These are phyloP conservation scores for Balearica regulorum DNA, from an alignment of 2,797 vertebrate species.

Conservation along the genomic window DNA sequence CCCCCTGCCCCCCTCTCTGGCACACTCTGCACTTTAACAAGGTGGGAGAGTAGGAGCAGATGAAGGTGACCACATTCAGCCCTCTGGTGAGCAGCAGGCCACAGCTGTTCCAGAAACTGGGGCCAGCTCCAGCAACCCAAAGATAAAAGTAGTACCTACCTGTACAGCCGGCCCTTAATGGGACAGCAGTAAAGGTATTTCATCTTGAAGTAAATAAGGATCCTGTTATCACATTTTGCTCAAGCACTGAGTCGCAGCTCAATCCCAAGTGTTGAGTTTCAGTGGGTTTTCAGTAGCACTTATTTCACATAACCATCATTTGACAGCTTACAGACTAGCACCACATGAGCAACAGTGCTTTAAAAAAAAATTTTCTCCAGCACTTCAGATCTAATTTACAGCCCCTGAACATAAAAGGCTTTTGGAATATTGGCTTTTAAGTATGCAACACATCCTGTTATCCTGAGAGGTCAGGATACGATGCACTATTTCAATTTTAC, in stretches of 20 bases:
- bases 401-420: neutral
- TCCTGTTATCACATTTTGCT: neutral
- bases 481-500: neutral
- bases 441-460: neutral
- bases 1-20: neutral
- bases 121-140: neutral
- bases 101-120: neutral
- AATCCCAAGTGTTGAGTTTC: neutral
- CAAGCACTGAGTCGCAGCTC: neutral
- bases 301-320: neutral
- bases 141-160: neutral
- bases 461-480: neutral
- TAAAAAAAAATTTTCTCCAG: neutral
- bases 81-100: neutral
- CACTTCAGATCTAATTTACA: neutral
- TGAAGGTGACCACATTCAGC: neutral
- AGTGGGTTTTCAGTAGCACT: neutral
- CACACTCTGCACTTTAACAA: neutral
- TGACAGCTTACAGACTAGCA: neutral
- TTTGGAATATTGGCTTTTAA: neutral
- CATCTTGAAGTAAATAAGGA: neutral
- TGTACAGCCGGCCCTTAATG: accelerated
- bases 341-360: too few relatives aligned
- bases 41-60: too few relatives aligned
- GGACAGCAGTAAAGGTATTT: neutral